phyloP scores from a whole-genome alignment of 1,140 invertebrate species.

The Druon quercuslanigerum region DNA sequence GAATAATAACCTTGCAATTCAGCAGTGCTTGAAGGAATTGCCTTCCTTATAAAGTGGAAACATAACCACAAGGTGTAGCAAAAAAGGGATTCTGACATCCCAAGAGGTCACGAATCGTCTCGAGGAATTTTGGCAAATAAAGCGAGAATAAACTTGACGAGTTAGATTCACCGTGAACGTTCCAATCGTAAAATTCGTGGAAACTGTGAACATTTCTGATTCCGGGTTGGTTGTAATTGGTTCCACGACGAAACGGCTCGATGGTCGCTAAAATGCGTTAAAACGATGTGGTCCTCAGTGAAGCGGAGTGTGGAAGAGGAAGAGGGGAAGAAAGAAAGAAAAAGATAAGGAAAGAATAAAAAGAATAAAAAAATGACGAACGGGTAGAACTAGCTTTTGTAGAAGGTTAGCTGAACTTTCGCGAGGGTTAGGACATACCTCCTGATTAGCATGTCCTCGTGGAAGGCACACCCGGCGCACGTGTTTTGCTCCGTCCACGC shows the following conservation, averaged over 20 bases:
- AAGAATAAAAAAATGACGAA: slow-evolving; percentile 32
- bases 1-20: too few relatives aligned
- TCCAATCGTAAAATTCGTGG: slow-evolving; percentile 21
- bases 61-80: too few relatives aligned
- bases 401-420: slow-evolving; percentile 37
- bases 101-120: too few relatives aligned
- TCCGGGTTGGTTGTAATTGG: slow-evolving; percentile 20
- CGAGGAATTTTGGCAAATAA: background rate
- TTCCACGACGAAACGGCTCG: slow-evolving; percentile 16
- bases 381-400: slow-evolving; percentile 22
- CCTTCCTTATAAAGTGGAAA: too few relatives aligned
- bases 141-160: background rate
- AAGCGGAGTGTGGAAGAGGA: background rate
- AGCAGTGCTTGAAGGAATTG: too few relatives aligned
- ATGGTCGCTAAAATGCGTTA: slow-evolving; percentile 23
- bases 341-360: slow-evolving; percentile 11
- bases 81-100: too few relatives aligned
- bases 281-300: background rate
- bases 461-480: slow-evolving; percentile 62
- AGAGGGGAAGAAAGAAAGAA: background rate
- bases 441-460: slow-evolving; percentile 65
- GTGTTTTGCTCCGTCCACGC: slow-evolving; percentile 46
- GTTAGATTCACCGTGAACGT: slow-evolving; percentile 9
- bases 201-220: slow-evolving; percentile 8
- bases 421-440: slow-evolving; percentile 39